Base-by-base conservation (phyloP, 2,797 vertebrate genomes). In the Limosa lapponica region DNA sequence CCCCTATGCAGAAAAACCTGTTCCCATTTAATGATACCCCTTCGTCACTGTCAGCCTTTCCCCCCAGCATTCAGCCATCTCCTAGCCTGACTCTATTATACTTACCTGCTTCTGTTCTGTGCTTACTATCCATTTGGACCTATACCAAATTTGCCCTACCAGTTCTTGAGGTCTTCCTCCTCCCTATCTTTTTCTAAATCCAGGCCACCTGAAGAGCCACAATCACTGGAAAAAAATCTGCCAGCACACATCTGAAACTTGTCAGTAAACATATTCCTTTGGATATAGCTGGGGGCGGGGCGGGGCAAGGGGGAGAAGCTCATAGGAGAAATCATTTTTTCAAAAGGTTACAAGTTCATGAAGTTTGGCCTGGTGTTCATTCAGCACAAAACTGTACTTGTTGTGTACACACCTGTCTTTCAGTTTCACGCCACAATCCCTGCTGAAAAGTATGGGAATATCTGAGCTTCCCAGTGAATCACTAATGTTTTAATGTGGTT, bases 31-130 rank as follows among this genome's bases (percentile, higher is more conserved):
- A 54, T 44, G 30, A 37, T 46, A 10, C 3, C 4, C 11, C 36
- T 64, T 87, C 81, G 43, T 54, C 22, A 39, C 36, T 51, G 20
- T 25, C n/a, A 70, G 6, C 9, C 30, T 87, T 78, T 78, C 6
- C 5, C 4, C 7, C 1, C 16, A 70, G n/a, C 2, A 18, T 49
- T 90, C 27, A 28, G 0, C 11, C 41, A 1, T 8, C 18, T 69
- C 20, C 36, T 54, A 44, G 13, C 8, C 16, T 57, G 43, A 34
- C 20, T 49, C 28, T n/a, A 3, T 39, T 77, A 13, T 4, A 49
- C n/a, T 58, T 52, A 27, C 6, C 20, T 46, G 16, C 8, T 82
- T 51, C 51, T 87, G 6, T 61, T 70, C 13, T 16, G 22, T 65
- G 28, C 11, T 73, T 58, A 66, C 20, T 7, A 32, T 3, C 6